A percentile compares a stretch with the other conserved stretches of the same genome.
Conservation (phyloP, 2,113 vertebrate genomes). For the Pseudopipra pipra region DNA sequence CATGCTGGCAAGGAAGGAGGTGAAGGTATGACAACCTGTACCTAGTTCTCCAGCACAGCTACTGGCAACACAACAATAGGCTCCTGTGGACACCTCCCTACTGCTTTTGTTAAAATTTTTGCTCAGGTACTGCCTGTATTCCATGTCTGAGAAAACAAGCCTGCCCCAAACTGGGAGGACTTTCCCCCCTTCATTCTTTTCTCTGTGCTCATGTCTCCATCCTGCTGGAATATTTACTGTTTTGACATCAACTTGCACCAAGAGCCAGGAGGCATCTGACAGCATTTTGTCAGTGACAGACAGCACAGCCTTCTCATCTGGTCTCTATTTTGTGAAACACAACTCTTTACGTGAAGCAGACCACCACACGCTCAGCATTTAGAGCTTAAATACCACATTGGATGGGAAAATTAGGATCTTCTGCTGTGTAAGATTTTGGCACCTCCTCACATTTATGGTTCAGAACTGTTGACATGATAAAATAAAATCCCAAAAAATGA, state of each 20-base stretch:
- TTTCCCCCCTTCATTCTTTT: not conserved
- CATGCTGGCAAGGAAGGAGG: not conserved
- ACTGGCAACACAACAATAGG: not conserved
- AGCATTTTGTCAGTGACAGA: not conserved
- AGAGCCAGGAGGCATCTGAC: not conserved
- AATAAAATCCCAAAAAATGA: slow-evolving; percentile 1
- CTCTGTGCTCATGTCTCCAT: not conserved
- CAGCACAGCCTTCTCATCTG: not conserved
- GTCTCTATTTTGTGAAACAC: not conserved
- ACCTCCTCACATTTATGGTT: not conserved
- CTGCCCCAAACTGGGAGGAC: not conserved
- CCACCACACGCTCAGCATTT: not conserved
- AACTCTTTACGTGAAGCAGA: not conserved
- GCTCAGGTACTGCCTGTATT: not conserved
- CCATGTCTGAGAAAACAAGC: not conserved
- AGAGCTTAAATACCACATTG: not conserved
- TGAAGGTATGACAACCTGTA: not conserved
- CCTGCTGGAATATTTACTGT: not conserved
- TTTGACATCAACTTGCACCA: not conserved
- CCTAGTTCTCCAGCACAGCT: not conserved
- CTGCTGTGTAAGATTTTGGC: slow-evolving; percentile 2
- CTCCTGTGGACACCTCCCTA: not conserved
- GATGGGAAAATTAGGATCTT: not conserved
- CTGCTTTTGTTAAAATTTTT: not conserved
- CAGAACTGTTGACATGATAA: slow-evolving; percentile 19